Conservation (phyloP, 2,113 vertebrate genomes). For the rabbit (Oryctolagus cuniculus) region DNA sequence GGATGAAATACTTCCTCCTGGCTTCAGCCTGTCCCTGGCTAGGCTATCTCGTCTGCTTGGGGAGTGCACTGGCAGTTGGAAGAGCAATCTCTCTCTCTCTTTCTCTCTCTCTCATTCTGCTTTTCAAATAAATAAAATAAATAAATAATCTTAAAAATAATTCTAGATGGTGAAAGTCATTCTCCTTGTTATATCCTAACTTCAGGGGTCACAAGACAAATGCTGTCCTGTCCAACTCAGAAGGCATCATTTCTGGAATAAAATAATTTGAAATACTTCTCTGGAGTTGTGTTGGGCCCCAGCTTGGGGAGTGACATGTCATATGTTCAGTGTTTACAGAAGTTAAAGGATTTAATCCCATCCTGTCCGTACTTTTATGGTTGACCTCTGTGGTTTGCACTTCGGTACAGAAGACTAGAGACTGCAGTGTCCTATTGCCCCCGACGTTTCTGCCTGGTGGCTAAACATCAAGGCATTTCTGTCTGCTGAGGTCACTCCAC, state of each 20-base stretch:
- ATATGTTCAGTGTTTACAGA: neutral
- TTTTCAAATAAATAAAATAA: no score
- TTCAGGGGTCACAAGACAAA: neutral
- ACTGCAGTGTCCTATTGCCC: neutral
- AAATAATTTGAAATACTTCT: neutral
- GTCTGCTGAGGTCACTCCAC: neutral
- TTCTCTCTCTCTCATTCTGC: no score
- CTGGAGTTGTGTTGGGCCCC: neutral
- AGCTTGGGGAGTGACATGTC: neutral
- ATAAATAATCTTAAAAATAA: no score
- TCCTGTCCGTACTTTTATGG: neutral
- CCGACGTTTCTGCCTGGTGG: constrained; percentile 53
- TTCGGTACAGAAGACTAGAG: neutral
- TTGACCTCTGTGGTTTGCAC: neutral
- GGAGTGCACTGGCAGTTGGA: no score
- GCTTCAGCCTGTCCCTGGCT: no score
- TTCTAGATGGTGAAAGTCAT: neutral
- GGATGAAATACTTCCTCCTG: no score
- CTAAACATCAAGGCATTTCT: neutral
- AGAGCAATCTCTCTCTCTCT: no score
- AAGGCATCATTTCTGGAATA: neutral
- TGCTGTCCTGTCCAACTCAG: neutral
- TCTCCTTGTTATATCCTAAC: neutral
- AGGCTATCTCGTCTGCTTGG: no score
- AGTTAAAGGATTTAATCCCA: neutral